A percentile compares a stretch with the other conserved stretches of the same genome.
These are phyloP conservation scores for Idris sp. DNA, from an alignment of 1,140 invertebrate species.

Conservation along the genomic window DNA sequence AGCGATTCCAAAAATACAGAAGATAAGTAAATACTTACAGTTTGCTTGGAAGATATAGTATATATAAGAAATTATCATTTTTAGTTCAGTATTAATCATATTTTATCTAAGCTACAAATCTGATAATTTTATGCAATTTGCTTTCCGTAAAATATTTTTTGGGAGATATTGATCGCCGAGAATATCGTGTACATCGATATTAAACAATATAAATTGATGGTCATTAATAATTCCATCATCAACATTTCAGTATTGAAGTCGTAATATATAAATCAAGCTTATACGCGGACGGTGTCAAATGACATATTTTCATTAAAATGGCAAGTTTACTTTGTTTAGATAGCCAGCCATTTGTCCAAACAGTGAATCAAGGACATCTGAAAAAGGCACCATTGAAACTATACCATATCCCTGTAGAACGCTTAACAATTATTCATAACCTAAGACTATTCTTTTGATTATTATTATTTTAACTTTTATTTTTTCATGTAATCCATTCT, in stretches of 20 bases:
- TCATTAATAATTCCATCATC: conserved; percentile 35
- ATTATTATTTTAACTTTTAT: conserved; percentile 34
- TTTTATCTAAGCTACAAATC: no score
- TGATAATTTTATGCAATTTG: no score
- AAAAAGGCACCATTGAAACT: conserved; percentile 15
- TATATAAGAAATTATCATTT: neutral
- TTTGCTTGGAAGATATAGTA: no score
- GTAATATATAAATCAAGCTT: conserved; percentile 21
- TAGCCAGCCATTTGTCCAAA: conserved; percentile 43
- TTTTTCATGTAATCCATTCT: conserved; percentile 16
- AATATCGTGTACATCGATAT: conserved; percentile 10
- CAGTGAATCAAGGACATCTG: conserved; percentile 36
- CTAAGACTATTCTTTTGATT: no score
- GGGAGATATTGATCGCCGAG: conserved; percentile 4
- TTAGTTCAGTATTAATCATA: conserved; percentile 2
- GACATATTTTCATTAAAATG: conserved; percentile 29
- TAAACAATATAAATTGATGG: conserved; percentile 22
- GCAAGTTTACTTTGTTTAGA: conserved; percentile 50
- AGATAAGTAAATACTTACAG: no score
- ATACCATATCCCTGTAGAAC: conserved; percentile 1
- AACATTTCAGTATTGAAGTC: conserved; percentile 16
- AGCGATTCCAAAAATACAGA: conserved; percentile 7
- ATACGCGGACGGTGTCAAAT: conserved; percentile 17
- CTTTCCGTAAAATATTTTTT: neutral
- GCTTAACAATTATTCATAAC: conserved; percentile 20